phyloP scores from a whole-genome alignment of 1,140 invertebrate genomes.

The Manduca sexta region DNA sequence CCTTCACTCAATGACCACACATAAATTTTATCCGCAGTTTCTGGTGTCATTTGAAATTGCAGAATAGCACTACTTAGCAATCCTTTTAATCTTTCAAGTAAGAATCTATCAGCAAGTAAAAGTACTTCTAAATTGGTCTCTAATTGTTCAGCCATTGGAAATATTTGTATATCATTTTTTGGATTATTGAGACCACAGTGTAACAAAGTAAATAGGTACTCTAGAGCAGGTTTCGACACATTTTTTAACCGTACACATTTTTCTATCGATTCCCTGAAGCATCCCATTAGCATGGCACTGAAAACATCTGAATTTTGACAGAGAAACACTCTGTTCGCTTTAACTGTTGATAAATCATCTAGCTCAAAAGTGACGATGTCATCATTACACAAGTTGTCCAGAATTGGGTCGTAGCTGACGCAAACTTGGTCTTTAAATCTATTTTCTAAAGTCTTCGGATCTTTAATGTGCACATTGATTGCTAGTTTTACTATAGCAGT shows the following conservation, averaged over 20 bases:
- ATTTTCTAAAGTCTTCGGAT: constrained; percentile 63
- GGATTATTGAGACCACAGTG: constrained; percentile 65
- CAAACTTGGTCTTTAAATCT: constrained; percentile 52
- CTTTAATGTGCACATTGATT: constrained; percentile 64
- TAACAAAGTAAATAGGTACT: constrained; percentile 73
- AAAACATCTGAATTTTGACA: constrained; percentile 79
- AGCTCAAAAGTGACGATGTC: constrained; percentile 76
- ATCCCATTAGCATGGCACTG: constrained; percentile 77
- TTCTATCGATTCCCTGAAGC: constrained; percentile 78
- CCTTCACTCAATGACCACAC: constrained; percentile 74
- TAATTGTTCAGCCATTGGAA: constrained; percentile 67
- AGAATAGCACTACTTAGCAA: constrained; percentile 72
- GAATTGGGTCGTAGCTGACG: constrained; percentile 52
- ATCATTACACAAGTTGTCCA: constrained; percentile 46
- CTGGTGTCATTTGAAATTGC: constrained; percentile 59
- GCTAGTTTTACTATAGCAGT: constrained; percentile 63
- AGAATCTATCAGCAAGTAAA: constrained; percentile 77
- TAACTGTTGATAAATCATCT: constrained; percentile 77
- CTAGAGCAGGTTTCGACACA: constrained; percentile 72
- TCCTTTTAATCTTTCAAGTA: constrained; percentile 75
- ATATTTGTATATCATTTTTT: constrained; percentile 44
- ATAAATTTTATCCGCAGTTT: constrained; percentile 71
- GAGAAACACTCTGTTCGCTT: constrained; percentile 75
- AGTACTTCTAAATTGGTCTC: constrained; percentile 78
- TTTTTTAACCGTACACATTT: constrained; percentile 73